Conservation (phyloP, 2,888 invertebrate species). For the Amphipyra berbera region DNA sequence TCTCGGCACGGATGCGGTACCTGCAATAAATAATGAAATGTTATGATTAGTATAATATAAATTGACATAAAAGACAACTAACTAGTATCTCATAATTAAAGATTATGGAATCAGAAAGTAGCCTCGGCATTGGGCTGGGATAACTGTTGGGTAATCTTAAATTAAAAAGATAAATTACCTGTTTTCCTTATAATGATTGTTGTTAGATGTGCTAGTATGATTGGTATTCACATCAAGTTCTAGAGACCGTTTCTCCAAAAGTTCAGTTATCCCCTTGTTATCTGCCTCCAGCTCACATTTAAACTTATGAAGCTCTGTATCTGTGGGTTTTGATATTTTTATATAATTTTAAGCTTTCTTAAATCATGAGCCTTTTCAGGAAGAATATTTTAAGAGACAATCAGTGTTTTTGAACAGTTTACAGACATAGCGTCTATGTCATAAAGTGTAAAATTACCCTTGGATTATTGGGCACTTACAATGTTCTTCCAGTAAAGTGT, state of each 20-base stretch:
- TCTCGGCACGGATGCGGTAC: slow-evolving; percentile 92
- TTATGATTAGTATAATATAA: not conserved
- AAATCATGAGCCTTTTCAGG: no score
- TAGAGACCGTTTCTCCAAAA: slow-evolving; percentile 97
- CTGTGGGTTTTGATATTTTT: slow-evolving; percentile 64
- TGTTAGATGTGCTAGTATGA: slow-evolving; percentile 82
- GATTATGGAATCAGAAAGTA: no score
- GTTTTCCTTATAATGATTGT: slow-evolving; percentile 95
- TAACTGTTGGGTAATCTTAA: not conserved
- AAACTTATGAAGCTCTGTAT: slow-evolving; percentile 98
- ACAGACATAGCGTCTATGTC: no score
- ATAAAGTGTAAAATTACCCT: no score
- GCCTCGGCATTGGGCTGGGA: no score
- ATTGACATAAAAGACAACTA: no score
- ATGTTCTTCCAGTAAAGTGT: no score
- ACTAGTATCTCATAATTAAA: no score
- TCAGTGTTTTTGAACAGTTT: no score
- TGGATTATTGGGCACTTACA: no score
- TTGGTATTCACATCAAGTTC: slow-evolving; percentile 93
- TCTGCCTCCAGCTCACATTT: slow-evolving; percentile 99
- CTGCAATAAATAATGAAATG: slow-evolving; percentile 63
- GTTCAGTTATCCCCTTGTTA: slow-evolving; percentile 99
- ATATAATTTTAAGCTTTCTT: not conserved
- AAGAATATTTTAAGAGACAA: no score
- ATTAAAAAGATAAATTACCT: slow-evolving; percentile 81